Base-by-base conservation (phyloP, 2,113 vertebrate species). In the Brachyhypopomus gauderio region DNA sequence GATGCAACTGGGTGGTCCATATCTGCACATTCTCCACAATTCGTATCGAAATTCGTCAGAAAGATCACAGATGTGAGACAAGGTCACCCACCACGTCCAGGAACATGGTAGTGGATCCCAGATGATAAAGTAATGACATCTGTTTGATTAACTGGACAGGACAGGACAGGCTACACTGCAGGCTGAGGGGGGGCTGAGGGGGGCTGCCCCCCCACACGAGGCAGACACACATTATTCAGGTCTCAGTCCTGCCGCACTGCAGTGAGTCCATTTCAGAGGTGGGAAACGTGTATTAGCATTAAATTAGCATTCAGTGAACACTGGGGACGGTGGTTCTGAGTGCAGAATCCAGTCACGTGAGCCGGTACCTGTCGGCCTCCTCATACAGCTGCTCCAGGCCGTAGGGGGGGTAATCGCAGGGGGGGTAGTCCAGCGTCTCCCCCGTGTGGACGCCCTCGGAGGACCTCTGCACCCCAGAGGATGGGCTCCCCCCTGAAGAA, bases 351-450 rank as follows among this genome's bases (percentile, higher is more conserved):
- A n/a, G n/a, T n/a, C 41, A 41, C 41, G 5, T 11, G 9, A 52
- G 2, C 14, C 30, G 34, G 3, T 45, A 70, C 97, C 96, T 96
- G 87, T 99, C 96, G 8, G 91, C 91, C 62, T 97, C 96, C 48
- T 99, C 97, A 90, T 98, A 96, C 78, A 97, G 91, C 81, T 97
- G 96, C 83, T 98, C 97, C 84, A 96, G 75, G 12, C 83, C 87
- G 85, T 91, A 94, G 56, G 94, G 89, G 0, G 91, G 91, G 85
- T 94, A 95, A 75, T 98, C 96, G 76, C 95, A 95, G 19, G 95
- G 83, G 0, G 94, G 93, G 56, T 95, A 94, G 19, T 97, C 96
- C 76, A 93, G 52, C 55, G 85, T 86, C 66, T 96, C 95, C 72
- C 91, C 94, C 23, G 92, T 80, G 60, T 89, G 88, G n/a, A 92